A percentile compares a stretch with the other conserved stretches of the same genome.
phyloP scores from a whole-genome alignment of 2,797 vertebrate species.

The Spondyliosoma cantharus region DNA sequence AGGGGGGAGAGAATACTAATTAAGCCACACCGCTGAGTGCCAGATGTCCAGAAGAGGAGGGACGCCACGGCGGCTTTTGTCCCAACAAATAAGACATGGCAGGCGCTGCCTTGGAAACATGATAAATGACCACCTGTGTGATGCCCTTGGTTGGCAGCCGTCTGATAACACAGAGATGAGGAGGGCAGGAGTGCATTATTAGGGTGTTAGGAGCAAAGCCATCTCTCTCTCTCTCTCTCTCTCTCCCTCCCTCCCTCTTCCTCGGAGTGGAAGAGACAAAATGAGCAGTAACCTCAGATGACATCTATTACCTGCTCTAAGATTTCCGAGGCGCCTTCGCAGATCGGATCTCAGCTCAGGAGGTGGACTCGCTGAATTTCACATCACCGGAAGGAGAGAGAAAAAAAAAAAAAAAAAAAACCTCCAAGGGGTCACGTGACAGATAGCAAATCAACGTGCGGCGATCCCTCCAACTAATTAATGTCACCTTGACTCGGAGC shows the following conservation, averaged over 20 bases:
- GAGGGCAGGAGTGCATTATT: background rate
- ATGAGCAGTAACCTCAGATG: background rate
- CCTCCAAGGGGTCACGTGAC: constrained; percentile 17
- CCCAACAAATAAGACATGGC: constrained; percentile 34
- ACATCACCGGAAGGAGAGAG: constrained; percentile 1
- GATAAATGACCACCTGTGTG: constrained; percentile 52
- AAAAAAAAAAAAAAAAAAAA: background rate
- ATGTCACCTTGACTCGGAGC: constrained; percentile 71
- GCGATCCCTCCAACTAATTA: constrained; percentile 49
- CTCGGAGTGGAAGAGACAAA: background rate
- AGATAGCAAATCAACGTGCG: constrained; percentile 33
- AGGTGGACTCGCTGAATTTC: background rate
- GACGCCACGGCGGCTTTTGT: background rate
- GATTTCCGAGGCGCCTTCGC: background rate
- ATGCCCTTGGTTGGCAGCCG: constrained; percentile 45
- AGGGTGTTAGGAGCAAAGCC: background rate
- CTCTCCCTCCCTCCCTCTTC: background rate
- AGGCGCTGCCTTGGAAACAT: constrained; percentile 54
- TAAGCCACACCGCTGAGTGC: constrained; percentile 6
- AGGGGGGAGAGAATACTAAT: constrained; percentile 10
- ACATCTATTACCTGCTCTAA: background rate
- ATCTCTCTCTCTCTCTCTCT: background rate
- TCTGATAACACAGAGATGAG: constrained; percentile 28
- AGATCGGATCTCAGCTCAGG: background rate
- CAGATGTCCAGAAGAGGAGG: constrained; percentile 24